A percentile compares a stretch with the other conserved stretches of the same genome.
phyloP scores from a whole-genome alignment of 2,113 vertebrate genomes.

The Crotalus tigris region DNA sequence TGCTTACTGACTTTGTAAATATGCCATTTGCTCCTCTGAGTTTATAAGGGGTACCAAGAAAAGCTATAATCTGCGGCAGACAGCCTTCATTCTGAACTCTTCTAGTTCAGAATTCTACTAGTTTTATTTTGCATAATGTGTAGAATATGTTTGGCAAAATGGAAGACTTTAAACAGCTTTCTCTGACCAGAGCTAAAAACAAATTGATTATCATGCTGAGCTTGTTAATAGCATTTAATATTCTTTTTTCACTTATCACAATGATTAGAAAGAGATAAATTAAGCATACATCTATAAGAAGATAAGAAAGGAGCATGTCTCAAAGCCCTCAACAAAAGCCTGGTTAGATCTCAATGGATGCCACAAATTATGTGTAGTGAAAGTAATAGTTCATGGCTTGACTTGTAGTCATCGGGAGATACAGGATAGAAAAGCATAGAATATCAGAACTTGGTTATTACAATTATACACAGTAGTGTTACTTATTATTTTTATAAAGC shows the following conservation, averaged over 20 bases:
- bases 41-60: background rate
- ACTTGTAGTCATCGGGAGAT: slow-evolving; percentile 56
- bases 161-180: slow-evolving; percentile 45
- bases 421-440: slow-evolving; percentile 53
- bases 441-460: slow-evolving; percentile 53
- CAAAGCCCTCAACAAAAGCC: slow-evolving; percentile 57
- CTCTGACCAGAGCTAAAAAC: slow-evolving; percentile 58
- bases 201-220: slow-evolving; percentile 67
- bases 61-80: background rate
- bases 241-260: slow-evolving; percentile 58
- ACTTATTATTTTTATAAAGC: slow-evolving; percentile 63
- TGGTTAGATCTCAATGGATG: slow-evolving; percentile 64
- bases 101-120: background rate
- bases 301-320: slow-evolving; percentile 52
- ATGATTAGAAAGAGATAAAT: slow-evolving; percentile 70
- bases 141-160: slow-evolving; percentile 21
- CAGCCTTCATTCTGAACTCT: background rate
- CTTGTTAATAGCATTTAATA: slow-evolving; percentile 59
- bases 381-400: slow-evolving; percentile 65
- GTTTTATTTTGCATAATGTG: background rate
- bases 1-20: background rate
- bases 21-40: background rate
- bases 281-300: slow-evolving; percentile 55
- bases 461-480: slow-evolving; percentile 50
- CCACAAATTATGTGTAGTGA: slow-evolving; percentile 63